A percentile compares a stretch with the other conserved stretches of the same genome.
phyloP scores from a whole-genome alignment of 2,113 vertebrate species.

The Hyla sarda region DNA sequence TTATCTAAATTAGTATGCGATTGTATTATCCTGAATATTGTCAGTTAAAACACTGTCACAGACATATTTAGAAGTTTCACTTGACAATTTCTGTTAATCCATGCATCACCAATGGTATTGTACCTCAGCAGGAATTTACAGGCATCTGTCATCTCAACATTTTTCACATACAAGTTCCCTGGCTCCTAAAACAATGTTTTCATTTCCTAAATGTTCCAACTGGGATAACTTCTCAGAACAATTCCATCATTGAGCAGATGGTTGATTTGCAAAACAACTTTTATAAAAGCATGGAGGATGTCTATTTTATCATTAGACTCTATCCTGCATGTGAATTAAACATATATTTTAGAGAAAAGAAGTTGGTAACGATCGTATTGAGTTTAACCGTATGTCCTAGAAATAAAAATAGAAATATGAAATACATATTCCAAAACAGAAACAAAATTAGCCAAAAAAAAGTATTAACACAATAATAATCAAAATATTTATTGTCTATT shows the following conservation, averaged over 20 bases:
- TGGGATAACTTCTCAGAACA: conserved; percentile 73
- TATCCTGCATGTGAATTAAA: conserved; percentile 66
- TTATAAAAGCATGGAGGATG: conserved; percentile 71
- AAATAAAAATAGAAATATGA: not conserved
- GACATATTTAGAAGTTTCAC: not conserved
- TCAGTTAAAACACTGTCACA: not conserved
- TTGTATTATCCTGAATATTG: not conserved
- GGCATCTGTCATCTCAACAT: conserved; percentile 55
- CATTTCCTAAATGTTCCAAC: conserved; percentile 81
- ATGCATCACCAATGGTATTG: conserved; percentile 36
- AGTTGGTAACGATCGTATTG: not conserved
- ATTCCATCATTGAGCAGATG: conserved; percentile 76
- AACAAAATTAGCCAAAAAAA: not conserved
- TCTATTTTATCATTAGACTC: conserved; percentile 67
- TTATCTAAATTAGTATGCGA: too few species aligned
- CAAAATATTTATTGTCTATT: not conserved
- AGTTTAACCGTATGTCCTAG: not conserved
- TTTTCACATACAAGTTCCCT: conserved; percentile 67
- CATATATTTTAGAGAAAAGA: conserved; percentile 61
- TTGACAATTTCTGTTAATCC: not conserved
- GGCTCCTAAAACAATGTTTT: conserved; percentile 75
- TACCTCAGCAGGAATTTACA: conserved; percentile 54
- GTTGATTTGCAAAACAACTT: conserved; percentile 76
- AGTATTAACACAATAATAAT: not conserved
- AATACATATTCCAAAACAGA: not conserved